phyloP scores from a whole-genome alignment of 2,888 invertebrate genomes.

The Hirtodrosophila alboralis region DNA sequence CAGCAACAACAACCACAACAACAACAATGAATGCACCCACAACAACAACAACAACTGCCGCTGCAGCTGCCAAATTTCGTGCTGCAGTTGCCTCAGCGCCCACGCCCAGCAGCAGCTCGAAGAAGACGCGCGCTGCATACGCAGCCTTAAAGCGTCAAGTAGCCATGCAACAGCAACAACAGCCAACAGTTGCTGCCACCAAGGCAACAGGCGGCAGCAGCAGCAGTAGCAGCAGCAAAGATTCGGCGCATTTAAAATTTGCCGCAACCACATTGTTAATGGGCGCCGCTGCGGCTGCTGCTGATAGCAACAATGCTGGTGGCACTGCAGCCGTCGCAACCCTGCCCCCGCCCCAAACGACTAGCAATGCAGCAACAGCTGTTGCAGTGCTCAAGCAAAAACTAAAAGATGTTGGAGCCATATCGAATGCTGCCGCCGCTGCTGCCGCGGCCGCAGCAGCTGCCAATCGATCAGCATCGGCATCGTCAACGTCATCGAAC shows the following conservation, averaged over 20 bases:
- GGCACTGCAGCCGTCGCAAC: slow-evolving; percentile 48
- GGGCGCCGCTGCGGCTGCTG: slow-evolving; percentile 80
- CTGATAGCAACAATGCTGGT: slow-evolving; percentile 71
- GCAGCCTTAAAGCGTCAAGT: slow-evolving; percentile 70
- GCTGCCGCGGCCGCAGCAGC: slow-evolving; percentile 63
- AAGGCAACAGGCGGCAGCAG: slow-evolving; percentile 44
- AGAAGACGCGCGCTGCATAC: slow-evolving; percentile 70
- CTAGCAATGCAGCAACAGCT: slow-evolving; percentile 66
- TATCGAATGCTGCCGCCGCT: slow-evolving; percentile 49
- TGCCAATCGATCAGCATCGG: slow-evolving; percentile 73
- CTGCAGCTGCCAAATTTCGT: slow-evolving; percentile 70
- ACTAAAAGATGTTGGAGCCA: slow-evolving; percentile 68
- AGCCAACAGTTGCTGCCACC: slow-evolving; percentile 59
- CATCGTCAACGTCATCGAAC: slow-evolving; percentile 82
- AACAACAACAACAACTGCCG: slow-evolving; percentile 43
- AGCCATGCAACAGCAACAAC: slow-evolving; percentile 62
- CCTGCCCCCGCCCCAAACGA: slow-evolving; percentile 10
- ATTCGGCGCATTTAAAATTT: slow-evolving; percentile 78
- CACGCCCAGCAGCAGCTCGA: slow-evolving; percentile 48
- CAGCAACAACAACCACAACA: slow-evolving; percentile 28
- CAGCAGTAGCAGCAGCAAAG: slow-evolving; percentile 41
- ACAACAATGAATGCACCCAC: slow-evolving; percentile 51
- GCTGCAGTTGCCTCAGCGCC: slow-evolving; percentile 72
- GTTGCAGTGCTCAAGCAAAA: slow-evolving; percentile 78
- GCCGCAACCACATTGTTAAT: slow-evolving; percentile 73